Evolutionary conservation across 2,113 vertebrate species (phyloP), one percentile per base, ranked within the genome.

Genomic region (Pionites leucogaster): DNA sequence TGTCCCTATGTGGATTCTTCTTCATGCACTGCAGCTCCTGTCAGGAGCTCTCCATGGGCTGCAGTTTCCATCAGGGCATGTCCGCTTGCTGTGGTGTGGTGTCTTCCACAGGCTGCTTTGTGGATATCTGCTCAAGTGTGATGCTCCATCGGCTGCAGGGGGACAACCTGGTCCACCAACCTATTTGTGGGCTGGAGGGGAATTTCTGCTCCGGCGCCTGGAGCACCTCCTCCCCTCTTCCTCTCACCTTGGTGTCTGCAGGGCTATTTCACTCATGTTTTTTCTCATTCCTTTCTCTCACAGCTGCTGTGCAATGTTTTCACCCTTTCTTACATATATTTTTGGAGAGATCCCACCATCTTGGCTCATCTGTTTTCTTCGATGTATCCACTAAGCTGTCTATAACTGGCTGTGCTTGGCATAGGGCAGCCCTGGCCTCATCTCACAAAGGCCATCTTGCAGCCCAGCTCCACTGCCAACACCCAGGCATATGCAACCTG

Each of bases 321-420:
- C 35, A 52, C 17, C 15, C 10, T 68, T 85, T 31, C 39, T 70
- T 72, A 50, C 10, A 6, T 29, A 53, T 23, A 0, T 52, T 86
- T 76, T 42, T 28, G 4, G 20, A 39, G 37, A 29, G 13, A 10
- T 11, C 24, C 18, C 11, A 35, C 55, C 7, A 10, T 10, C 17
- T 20, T 39, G 41, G 17, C 19, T 42, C 7, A 41, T 7, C 25
- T 25, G 13, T n/a, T 13, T 11, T 13, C 31, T 64, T 44, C 11
- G 15, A 3, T 35, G 19, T 2, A 3, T 24, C 10, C 7, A 1
- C 2, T 78, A n/a, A 62, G 17, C 11, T 3, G 4, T 4, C 8
- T 41, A 42, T 18, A 67, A 18, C 41, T 2, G 3, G 5, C 10
- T 60, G 35, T 33, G 15, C 9, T 64, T 15, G 20, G 9, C 42